phyloP scores from a whole-genome alignment of 2,113 vertebrate genomes.

The Condylura cristata region DNA sequence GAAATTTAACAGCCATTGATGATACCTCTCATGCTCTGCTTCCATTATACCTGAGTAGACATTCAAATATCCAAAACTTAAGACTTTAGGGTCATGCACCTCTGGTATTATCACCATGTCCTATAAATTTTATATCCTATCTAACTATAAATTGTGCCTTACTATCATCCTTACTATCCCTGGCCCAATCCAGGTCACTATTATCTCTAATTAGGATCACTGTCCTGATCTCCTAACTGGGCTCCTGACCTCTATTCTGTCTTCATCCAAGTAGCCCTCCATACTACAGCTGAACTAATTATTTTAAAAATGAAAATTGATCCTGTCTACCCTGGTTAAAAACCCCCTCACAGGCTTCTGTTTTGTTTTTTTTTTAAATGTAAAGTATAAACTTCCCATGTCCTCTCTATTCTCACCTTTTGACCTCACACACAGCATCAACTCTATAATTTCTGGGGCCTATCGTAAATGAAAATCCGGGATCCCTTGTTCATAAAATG shows the following conservation, averaged over 20 bases:
- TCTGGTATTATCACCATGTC: background rate
- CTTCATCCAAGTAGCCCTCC: background rate
- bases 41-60: background rate
- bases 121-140: background rate
- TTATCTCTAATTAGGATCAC: conserved; percentile 9
- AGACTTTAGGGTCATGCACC: background rate
- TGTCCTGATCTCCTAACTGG: background rate
- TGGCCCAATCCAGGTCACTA: background rate
- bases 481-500: background rate
- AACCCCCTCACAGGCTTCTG: background rate
- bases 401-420: background rate
- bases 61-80: background rate
- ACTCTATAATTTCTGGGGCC: background rate
- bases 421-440: background rate
- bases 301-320: conserved; percentile 7
- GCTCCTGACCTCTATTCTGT: background rate
- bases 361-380: background rate
- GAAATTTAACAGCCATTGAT: background rate
- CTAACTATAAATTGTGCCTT: background rate
- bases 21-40: background rate
- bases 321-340: background rate
- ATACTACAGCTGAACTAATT: background rate
- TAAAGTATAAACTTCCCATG: background rate
- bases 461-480: background rate
- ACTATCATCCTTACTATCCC: background rate